Conservation (phyloP, 2,888 invertebrate genomes). For the Acanthosepion esculentum region DNA sequence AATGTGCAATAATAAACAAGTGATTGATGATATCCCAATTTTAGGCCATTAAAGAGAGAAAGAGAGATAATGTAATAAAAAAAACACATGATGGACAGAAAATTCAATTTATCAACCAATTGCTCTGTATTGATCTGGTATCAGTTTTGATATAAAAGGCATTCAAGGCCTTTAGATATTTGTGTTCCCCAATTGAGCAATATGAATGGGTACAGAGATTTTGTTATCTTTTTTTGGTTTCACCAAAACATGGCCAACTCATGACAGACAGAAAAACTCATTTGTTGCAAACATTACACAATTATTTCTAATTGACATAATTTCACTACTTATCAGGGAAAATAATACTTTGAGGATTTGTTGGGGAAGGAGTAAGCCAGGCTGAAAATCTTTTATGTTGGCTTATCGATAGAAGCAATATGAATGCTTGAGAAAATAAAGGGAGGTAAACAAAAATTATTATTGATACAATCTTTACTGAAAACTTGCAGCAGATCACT, state of each 20-base stretch:
- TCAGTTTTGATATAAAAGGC: slow-evolving; percentile 20
- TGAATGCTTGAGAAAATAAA: neutral
- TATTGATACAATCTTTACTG: neutral
- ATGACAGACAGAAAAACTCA: slow-evolving; percentile 20
- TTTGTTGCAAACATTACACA: slow-evolving; percentile 18
- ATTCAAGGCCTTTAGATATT: slow-evolving; percentile 12
- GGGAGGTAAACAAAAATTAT: slow-evolving; percentile 11
- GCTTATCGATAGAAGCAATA: neutral
- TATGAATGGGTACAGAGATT: neutral
- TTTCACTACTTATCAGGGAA: neutral
- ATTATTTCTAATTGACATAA: slow-evolving; percentile 33
- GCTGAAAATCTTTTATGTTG: neutral
- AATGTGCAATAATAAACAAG: neutral
- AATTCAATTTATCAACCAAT: slow-evolving; percentile 33
- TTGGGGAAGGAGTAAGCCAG: neutral
- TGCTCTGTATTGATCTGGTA: slow-evolving; percentile 21
- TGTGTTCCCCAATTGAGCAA: neutral
- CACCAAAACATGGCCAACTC: neutral
- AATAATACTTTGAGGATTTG: slow-evolving; percentile 23
- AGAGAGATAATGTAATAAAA: neutral
- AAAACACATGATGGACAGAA: slow-evolving; percentile 6
- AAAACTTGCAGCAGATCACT: neutral
- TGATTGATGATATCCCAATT: slow-evolving; percentile 12
- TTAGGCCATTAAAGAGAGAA: neutral
- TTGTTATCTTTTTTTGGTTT: slow-evolving; percentile 4